Evolutionary conservation across 2,888 invertebrate genomes (phyloP), one percentile per base, ranked within the genome.

Genomic region (Caenorhabditis wallacei): DNA sequence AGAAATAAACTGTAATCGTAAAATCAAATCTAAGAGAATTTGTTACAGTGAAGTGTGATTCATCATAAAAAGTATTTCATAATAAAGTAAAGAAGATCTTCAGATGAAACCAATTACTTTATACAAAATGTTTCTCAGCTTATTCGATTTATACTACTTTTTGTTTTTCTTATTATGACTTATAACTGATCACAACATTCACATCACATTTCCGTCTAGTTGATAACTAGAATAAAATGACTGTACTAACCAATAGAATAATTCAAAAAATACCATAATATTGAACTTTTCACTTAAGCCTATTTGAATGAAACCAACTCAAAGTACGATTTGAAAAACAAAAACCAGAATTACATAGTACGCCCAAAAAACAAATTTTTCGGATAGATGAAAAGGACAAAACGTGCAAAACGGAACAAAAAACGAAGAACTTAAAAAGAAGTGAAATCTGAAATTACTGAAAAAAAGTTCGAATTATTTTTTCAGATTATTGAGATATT

Each of bases 241-340:
- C 30, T 30, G 30, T 5, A 30, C 30, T 30, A 5, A 5, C 4
- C 8, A 8, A 30, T 30, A 30, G 30, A 30, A 30, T 30, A 30
- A 5, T 30, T 8, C 30, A 30, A 8, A n/a, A n/a, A n/a, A n/a
- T n/a, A n/a, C n/a, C n/a, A n/a, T n/a, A n/a, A n/a, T n/a, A n/a
- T n/a, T n/a, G n/a, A n/a, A n/a, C n/a, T 30, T 30, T 30, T 30
- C 8, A 3, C 30, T 8, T 30, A 3, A 3, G 3, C 8, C 30
- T 30, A 8, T 30, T 30, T 30, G 30, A 30, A 30, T 30, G 4
- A 30, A 30, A 30, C 30, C 30, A 30, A 30, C 30, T 30, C 22
- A 56, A n/a, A 30, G 56, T 30, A 16, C 56, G 30, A 8, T 30
- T 35, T 57, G 13, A 35, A 30, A 57, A 59, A 59, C 59, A 59